Conservation (phyloP, 2,888 invertebrate species). For the Tachystola acroxantha region DNA sequence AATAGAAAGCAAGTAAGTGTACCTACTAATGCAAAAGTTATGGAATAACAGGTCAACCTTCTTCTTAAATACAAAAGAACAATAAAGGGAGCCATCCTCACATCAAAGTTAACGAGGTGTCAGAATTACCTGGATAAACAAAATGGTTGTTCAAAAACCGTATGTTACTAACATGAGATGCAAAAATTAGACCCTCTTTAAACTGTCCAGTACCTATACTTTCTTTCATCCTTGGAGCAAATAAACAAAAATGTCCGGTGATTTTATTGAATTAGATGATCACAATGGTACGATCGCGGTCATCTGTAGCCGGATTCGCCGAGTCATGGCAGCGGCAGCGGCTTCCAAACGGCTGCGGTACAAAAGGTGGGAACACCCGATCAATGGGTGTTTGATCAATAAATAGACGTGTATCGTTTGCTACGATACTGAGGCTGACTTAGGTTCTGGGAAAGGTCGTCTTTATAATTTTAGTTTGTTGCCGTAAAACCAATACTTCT, state of each 20-base stretch:
- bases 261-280: constrained; percentile 77
- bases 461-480: not conserved
- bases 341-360: constrained; percentile 53
- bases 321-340: constrained; percentile 38
- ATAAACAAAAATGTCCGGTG: constrained; percentile 73
- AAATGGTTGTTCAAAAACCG: too few species aligned
- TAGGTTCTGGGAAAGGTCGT: not conserved
- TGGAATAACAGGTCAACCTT: too few species aligned
- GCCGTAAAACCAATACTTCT: too few species aligned
- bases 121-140: too few species aligned
- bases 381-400: constrained; percentile 74
- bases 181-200: too few species aligned
- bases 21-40: too few species aligned
- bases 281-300: constrained; percentile 60
- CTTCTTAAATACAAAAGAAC: too few species aligned
- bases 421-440: constrained; percentile 7
- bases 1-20: too few species aligned
- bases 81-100: too few species aligned
- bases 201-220: not conserved
- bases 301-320: constrained; percentile 37
- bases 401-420: constrained; percentile 51
- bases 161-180: too few species aligned
- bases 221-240: constrained; percentile 22
- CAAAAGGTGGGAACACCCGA: constrained; percentile 74
- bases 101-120: too few species aligned